A percentile compares a stretch with the other conserved stretches of the same genome.
These are phyloP conservation scores for Cottus gobio DNA, from an alignment of 2,113 vertebrate species.

Conservation along the genomic window DNA sequence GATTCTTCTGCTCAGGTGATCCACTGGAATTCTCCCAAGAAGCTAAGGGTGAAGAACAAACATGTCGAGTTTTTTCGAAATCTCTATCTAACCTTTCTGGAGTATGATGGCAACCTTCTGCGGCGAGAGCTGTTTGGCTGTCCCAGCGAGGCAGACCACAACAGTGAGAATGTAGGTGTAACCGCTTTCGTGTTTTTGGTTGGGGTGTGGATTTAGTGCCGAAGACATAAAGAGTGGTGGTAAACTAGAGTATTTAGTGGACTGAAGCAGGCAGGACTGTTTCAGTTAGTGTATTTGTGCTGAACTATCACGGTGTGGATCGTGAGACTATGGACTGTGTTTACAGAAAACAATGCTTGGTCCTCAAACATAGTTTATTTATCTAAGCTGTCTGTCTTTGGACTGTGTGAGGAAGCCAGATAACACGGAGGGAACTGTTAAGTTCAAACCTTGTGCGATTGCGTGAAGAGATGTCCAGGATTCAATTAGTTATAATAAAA, in stretches of 20 bases:
- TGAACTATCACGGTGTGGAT: no score
- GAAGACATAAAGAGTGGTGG: background rate
- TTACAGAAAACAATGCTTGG: no score
- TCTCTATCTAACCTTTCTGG: slow-evolving; percentile 97
- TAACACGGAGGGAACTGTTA: no score
- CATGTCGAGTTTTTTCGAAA: slow-evolving; percentile 99
- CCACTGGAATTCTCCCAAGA: slow-evolving; percentile 99
- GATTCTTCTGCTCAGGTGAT: slow-evolving; percentile 87
- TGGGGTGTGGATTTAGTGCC: background rate
- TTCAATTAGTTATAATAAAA: no score
- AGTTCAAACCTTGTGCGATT: no score
- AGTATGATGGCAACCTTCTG: slow-evolving; percentile 96
- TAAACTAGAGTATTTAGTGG: background rate
- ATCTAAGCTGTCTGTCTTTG: no score
- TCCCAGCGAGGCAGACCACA: slow-evolving; percentile 92
- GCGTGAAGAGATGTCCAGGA: no score
- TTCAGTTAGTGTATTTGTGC: no score
- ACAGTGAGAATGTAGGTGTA: slow-evolving; percentile 94
- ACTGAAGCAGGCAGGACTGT: background rate
- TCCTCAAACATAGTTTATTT: no score
- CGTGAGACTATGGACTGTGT: no score
- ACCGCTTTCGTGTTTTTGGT: background rate
- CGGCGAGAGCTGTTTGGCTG: slow-evolving; percentile 96
- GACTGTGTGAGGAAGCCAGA: no score
- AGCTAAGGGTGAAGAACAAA: slow-evolving; percentile 98